phyloP scores from a whole-genome alignment of 1,140 invertebrate genomes.

The Drosophila murphyi region DNA sequence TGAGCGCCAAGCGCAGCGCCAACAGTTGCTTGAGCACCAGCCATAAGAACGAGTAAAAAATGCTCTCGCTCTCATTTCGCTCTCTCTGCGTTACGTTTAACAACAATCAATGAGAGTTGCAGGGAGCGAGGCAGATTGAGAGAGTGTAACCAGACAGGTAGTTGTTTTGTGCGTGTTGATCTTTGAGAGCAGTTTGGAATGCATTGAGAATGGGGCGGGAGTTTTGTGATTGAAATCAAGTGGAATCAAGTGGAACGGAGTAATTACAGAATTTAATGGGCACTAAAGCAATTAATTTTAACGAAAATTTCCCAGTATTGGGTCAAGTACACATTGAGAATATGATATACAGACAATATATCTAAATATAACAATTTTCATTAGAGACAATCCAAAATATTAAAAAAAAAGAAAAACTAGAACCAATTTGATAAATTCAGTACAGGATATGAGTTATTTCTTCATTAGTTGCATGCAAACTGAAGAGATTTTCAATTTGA shows the following conservation, averaged over 20 bases:
- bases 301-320: conserved; percentile 2
- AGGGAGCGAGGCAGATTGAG: not conserved
- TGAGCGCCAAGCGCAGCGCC: conserved; percentile 41
- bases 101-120: not conserved
- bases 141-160: conserved; percentile 19
- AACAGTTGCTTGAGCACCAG: conserved; percentile 20
- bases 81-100: too few species aligned
- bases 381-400: conserved; percentile 6
- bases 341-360: conserved; percentile 31
- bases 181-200: conserved; percentile 20
- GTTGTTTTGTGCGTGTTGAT: conserved; percentile 16
- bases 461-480: not conserved
- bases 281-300: conserved; percentile 22
- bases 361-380: conserved; percentile 34
- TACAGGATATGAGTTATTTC: not conserved
- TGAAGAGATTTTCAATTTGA: too few species aligned
- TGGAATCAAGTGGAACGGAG: conserved; percentile 55
- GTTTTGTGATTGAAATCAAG: conserved; percentile 45
- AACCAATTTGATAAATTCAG: not conserved
- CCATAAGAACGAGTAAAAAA: conserved; percentile 2
- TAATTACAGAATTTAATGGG: conserved; percentile 7
- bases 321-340: conserved; percentile 42
- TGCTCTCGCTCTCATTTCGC: not conserved
- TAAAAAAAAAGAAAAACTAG: not conserved
- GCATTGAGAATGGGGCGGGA: conserved; percentile 44